A percentile compares a stretch with the other conserved stretches of the same genome.
phyloP scores from a whole-genome alignment of 2,888 invertebrate species.

The Scaptomyza flava region DNA sequence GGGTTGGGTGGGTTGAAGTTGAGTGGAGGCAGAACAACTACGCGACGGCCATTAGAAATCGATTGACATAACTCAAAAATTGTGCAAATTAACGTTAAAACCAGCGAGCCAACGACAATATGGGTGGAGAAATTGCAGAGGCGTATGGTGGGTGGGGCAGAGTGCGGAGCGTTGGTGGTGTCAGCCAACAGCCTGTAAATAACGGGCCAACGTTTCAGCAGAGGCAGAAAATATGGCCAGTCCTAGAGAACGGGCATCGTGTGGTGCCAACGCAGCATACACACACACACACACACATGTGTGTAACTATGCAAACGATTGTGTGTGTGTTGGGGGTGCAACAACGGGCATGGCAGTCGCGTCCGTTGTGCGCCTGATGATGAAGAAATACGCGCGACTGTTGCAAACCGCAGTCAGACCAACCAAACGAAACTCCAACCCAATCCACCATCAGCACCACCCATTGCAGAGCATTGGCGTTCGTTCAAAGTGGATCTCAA shows the following conservation, averaged over 20 bases:
- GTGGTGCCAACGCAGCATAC: slow-evolving; percentile 16
- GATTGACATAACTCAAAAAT: slow-evolving; percentile 81
- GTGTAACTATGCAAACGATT: slow-evolving; percentile 25
- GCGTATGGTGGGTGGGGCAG: background rate
- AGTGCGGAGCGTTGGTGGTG: background rate
- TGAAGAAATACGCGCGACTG: slow-evolving; percentile 70
- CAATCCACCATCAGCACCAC: background rate
- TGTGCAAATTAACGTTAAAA: slow-evolving; percentile 80
- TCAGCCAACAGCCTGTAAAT: slow-evolving; percentile 56
- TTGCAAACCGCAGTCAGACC: slow-evolving; percentile 67
- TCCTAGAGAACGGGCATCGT: slow-evolving; percentile 6
- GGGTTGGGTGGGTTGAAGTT: background rate
- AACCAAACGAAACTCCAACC: slow-evolving; percentile 15
- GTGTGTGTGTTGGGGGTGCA: slow-evolving; percentile 4
- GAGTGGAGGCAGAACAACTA: slow-evolving; percentile 12
- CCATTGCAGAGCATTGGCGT: background rate
- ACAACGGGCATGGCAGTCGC: slow-evolving; percentile 49
- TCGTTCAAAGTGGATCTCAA: slow-evolving; percentile 29
- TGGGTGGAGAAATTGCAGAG: slow-evolving; percentile 42
- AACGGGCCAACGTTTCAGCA: slow-evolving; percentile 47
- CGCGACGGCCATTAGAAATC: slow-evolving; percentile 77
- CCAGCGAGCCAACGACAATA: slow-evolving; percentile 71
- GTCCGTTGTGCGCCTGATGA: slow-evolving; percentile 48
- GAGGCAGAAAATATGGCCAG: slow-evolving; percentile 59
- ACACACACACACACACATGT: slow-evolving; percentile 25